Base-by-base conservation (phyloP, 2,888 invertebrate species). In the Drosophila atripex region DNA sequence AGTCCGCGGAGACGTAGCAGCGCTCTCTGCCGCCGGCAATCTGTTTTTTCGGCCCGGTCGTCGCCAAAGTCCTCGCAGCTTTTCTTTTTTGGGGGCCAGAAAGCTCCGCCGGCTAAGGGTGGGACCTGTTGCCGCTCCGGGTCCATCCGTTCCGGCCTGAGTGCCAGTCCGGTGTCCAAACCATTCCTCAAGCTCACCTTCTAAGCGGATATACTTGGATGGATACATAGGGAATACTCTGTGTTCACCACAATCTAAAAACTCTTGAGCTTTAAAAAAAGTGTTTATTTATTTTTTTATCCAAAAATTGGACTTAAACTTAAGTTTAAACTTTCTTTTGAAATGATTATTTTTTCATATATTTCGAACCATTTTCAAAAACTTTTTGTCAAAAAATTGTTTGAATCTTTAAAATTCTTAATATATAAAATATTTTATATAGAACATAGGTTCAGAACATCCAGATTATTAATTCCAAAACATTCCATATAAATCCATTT, bases 31-130 rank as follows among this genome's bases (percentile, higher is more conserved):
- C 18, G 35, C 25, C 8, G 9, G 30, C 18, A n/a, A 32, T n/a
- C 14, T 9, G 9, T 28, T 28, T 9, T 28, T 28, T 28, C 9
- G 28, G n/a, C n/a, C 35, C 5, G 35, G 35, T n/a, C n/a, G 35
- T n/a, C 7, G 60, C 50, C 60, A 53, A 68, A 57, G 66, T 57
- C 69, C 70, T 70, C 54, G 51, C 46, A 57, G 57, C 50, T 58
- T 66, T 66, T 3, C 6, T 14, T 5, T 3, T 35, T 35, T 0
- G n/a, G 12, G 6, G 50, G n/a, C 12, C 25, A 11, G 12, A 57
- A 66, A 57, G 66, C 56, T 50, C 11, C n/a, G 18, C 18, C 32
- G 39, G 46, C 39, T 68, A 68, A 68, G 68, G 65, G 65, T 64
- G 65, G 65, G 54, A 49, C 65, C 64, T 64, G 64, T 64, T 64